phyloP scores from a whole-genome alignment of 2,797 vertebrate species.

The Heteromormyrus szaboi region DNA sequence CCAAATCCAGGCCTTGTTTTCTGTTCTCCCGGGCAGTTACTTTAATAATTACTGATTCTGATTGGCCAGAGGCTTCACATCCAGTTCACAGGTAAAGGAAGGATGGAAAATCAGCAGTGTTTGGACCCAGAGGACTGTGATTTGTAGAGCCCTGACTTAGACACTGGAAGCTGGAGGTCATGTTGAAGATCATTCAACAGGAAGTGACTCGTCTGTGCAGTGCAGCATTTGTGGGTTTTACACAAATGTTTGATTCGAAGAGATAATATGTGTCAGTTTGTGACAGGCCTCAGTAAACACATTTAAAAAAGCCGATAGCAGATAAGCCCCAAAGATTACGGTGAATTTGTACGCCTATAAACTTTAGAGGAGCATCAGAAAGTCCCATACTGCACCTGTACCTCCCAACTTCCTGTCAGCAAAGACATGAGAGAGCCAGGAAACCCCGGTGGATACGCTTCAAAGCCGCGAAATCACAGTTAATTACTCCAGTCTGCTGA shows the following conservation, averaged over 20 bases:
- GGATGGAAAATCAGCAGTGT: background rate
- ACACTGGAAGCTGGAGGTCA: background rate
- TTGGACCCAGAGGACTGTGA: background rate
- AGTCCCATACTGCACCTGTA: background rate
- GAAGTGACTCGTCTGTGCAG: background rate
- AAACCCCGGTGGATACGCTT: background rate
- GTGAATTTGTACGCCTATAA: background rate
- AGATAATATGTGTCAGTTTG: background rate
- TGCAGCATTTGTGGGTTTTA: background rate
- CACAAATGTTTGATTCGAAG: background rate
- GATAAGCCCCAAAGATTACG: background rate
- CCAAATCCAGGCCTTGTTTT: background rate
- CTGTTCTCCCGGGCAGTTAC: background rate
- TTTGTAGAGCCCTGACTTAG: background rate
- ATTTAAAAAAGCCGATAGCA: background rate
- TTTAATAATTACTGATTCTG: background rate
- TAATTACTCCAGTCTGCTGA: slow-evolving; percentile 3
- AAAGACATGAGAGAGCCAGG: background rate
- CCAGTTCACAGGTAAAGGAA: background rate
- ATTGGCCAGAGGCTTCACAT: background rate
- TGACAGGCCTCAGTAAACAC: background rate
- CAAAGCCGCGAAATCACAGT: background rate
- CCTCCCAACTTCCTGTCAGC: background rate
- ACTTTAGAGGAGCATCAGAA: background rate
- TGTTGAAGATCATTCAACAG: background rate